phyloP scores from a whole-genome alignment of 2,113 vertebrate genomes.

The Albula glossodonta region DNA sequence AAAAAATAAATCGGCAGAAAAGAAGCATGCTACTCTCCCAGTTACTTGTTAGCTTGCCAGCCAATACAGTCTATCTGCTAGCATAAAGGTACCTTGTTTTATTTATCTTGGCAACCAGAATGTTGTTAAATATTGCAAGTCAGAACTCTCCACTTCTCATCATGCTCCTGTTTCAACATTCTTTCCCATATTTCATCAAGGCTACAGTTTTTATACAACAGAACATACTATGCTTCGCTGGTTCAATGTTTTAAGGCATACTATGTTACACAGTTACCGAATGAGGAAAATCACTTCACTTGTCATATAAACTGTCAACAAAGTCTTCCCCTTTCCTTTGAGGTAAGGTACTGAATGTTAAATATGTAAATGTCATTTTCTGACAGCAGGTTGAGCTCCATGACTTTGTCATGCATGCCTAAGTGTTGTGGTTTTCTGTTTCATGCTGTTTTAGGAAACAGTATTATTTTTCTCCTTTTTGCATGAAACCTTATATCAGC shows the following conservation, averaged over 20 bases:
- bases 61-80: neutral
- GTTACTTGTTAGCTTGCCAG: neutral
- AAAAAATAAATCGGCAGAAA: neutral
- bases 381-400: constrained; percentile 28
- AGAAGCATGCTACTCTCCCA: neutral
- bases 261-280: neutral
- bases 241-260: neutral
- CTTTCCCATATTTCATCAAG: neutral
- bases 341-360: constrained; percentile 22
- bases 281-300: constrained; percentile 16
- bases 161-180: neutral
- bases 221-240: constrained; percentile 18
- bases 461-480: constrained; percentile 30
- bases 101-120: neutral
- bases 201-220: neutral
- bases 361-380: constrained; percentile 53
- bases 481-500: constrained; percentile 22
- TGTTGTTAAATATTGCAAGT: neutral
- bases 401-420: constrained; percentile 33
- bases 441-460: constrained; percentile 19
- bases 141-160: neutral
- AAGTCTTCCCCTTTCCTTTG: constrained; percentile 29
- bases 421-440: constrained; percentile 29
- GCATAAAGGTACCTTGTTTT: neutral
- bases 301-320: constrained; percentile 18